Evolutionary conservation across 2,113 vertebrate genomes (phyloP), one percentile per base, ranked within the genome.

Genomic region (Nesoenas mayeri): DNA sequence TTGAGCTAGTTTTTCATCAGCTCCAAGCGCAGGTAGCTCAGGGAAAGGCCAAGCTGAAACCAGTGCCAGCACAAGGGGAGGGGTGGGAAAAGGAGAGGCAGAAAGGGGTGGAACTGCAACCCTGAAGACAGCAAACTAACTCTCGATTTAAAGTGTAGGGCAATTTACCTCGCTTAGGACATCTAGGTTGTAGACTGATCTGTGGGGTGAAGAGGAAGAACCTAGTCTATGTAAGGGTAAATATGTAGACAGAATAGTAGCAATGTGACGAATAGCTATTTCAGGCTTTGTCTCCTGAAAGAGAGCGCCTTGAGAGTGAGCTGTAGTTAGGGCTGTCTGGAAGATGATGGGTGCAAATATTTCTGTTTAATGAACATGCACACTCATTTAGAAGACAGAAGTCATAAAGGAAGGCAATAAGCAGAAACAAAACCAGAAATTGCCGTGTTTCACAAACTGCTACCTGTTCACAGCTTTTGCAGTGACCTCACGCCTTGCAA

Each of bases 401-500:
- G 73, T 89, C 80, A 96, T 74, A 93, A 91, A 95, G 86, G 80
- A 92, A 89, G 61, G 65, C 86, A 93, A 91, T 95, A 81, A 92
- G 77, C 53, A 81, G 53, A 79, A 93, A 91, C 61, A 92, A 92
- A 91, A 26, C 34, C 53, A 92, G 74, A 81, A 89, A 95, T 85
- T 92, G 77, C 86, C 2, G 0, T 82, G 73, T 79, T 80, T 93
- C 60, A 64, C 67, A 92, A 93, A 56, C 65, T 65, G 29, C 32
- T 32, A 58, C 83, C 48, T 85, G 32, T 72, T 91, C 22, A 10
- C n/a, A 72, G 24, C 25, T 92, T 85, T 71, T 88, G 75, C 32
- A 50, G 70, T 96, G 89, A 95, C 87, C 92, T 96, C 89, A 94
- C 86, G 29, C 21, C 56, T 94, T 1, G 2, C 1, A 1, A 81